Evolutionary conservation across 2,113 vertebrate species (phyloP), one percentile per base, ranked within the genome.

Genomic region (Fulica atra): DNA sequence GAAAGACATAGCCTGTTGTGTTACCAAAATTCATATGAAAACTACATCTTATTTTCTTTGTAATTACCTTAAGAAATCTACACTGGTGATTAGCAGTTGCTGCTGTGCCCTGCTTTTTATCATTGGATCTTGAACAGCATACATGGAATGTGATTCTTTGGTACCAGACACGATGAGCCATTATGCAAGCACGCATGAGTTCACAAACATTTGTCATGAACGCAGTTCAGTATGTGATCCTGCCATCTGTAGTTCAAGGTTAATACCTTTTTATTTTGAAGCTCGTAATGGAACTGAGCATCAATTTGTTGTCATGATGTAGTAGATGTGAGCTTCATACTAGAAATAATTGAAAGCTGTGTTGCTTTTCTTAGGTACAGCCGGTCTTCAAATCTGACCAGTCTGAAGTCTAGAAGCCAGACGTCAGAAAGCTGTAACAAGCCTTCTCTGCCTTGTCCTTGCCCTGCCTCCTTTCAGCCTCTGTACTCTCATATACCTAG

Each of bases 171-270:
- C 64, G 50, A 20, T 56, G 71, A 61, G 54, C 24, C 4, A 4
- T 53, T 91, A 46, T 68, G 79, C 89, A 97, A 96, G 90, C 88
- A 95, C 54, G 91, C 65, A 25, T 21, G 80, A 82, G 71, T 88
- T 94, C 61, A 78, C 69, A 95, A 82, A 70, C 11, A 17, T 95
- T 73, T 72, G 80, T 11, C 23, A 68, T n/a, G 90, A 95, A 76
- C 84, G 68, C 48, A 81, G 60, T 79, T 86, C 69, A 76, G 35
- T 53, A 42, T 48, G 35, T 88, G 57, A 85, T 90, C 88, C 89
- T 91, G 81, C 63, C 16, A 79, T 33, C 79, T 40, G 10, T 33
- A 92, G 83, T n/a, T 96, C 92, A 97, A 97, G 94, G 82, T 92
- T 83, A 95, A 64, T 6, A 31, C 16, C 13, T 44, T 83, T 94